A percentile compares a stretch with the other conserved stretches of the same genome.
These are phyloP conservation scores for Apis mellifera DNA, from an alignment of 1,140 invertebrate genomes.

Conservation along the genomic window Amel_HAv3.1 CM009934.2:2513001-2513500, in stretches of 20 bases:
- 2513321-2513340: neutral
- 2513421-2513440: neutral
- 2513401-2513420: neutral
- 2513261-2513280: neutral
- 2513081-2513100: neutral
- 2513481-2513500: slow-evolving; percentile 18
- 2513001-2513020: neutral
- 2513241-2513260: neutral
- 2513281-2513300: neutral
- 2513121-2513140: neutral
- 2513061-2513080: neutral
- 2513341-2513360: neutral
- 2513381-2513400: neutral
- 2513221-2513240: neutral
- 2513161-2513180: neutral
- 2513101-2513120: neutral
- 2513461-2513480: neutral
- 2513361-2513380: neutral
- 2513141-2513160: neutral
- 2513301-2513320: no score
- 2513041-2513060: no score
- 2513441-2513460: neutral
- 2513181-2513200: neutral
- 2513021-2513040: neutral
- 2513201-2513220: slow-evolving; percentile 6